Base-by-base conservation (phyloP, 2,888 invertebrate species). In the Elmis aenea region DNA sequence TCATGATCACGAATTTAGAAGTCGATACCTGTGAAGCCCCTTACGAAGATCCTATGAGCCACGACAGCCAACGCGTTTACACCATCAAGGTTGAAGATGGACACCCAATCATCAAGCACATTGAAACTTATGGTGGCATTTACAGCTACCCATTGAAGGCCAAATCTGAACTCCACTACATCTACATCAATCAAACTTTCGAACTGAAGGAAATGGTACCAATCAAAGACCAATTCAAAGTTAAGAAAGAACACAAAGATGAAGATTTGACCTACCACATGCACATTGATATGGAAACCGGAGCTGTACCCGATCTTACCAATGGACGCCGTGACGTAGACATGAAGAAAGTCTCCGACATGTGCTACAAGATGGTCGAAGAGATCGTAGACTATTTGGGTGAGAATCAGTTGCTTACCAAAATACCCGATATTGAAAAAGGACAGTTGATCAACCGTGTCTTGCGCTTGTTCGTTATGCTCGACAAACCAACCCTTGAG, bases 141-240 rank as follows among this genome's bases (percentile, higher is more conserved):
- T 50, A 48, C 26, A 48, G 52, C 16, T 46, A 51, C 26, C 59
- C 58, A 8, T 52, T 52, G 12, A 46, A 46, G 34, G 58, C 50
- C 1, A 39, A 54, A 23, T 51, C 55, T 5, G 66, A 66, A 21
- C 57, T 60, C 31, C 64, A 67, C 27, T 63, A 62, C 25, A 47
- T 70, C 11, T 47, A 57, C 34, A 64, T 65, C 3, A 70, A 69
- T 40, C 67, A 70, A 57, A 64, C 64, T 13, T 54, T 70, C 24
- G 38, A 56, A 3, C 48, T 70, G 11, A 44, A 57, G 8, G 45
- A 52, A 3, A 36, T 55, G 2, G 45, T 50, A 1, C 34, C 57
- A 1, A 32, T 49, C 4, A 32, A 48, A 4, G 50, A 55, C 9
- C 43, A 46, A 21, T 29, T 51, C n/a, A 33, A 35, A 14, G 33